phyloP scores from a whole-genome alignment of 2,888 invertebrate species.

The Cosmorhoe ocellata region DNA sequence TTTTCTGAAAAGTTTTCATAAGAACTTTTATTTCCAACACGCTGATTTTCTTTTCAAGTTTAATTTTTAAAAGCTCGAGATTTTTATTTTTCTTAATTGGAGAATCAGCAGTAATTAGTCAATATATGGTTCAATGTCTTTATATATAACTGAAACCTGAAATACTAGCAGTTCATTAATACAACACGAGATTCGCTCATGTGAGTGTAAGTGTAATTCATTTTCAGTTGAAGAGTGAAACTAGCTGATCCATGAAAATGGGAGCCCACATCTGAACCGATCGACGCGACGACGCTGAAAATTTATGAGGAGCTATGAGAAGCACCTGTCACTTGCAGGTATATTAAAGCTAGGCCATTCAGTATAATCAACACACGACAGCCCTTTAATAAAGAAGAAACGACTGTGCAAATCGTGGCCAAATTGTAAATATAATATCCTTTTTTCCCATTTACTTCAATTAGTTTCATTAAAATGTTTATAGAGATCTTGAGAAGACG shows the following conservation, averaged over 20 bases:
- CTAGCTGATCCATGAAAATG: slow-evolving; percentile 17
- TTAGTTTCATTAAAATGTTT: too few species aligned
- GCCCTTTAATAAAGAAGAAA: too few species aligned
- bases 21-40: slow-evolving; percentile 15
- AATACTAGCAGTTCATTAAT: neutral
- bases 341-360: neutral
- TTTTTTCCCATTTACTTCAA: too few species aligned
- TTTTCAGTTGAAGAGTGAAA: slow-evolving; percentile 13
- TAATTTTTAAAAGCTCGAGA: neutral
- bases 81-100: neutral
- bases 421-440: too few species aligned
- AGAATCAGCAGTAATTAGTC: neutral
- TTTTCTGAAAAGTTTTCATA: slow-evolving; percentile 15
- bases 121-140: neutral
- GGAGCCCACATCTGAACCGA: slow-evolving; percentile 10
- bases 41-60: slow-evolving; percentile 1
- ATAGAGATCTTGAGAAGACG: too few species aligned
- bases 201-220: slow-evolving; percentile 5
- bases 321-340: slow-evolving; percentile 8
- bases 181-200: neutral
- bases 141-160: too few species aligned
- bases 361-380: too few species aligned
- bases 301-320: slow-evolving; percentile 3
- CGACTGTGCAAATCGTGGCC: too few species aligned
- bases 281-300: neutral